A percentile compares a stretch with the other conserved stretches of the same genome.
Evolutionary conservation across 2,888 invertebrate genomes (phyloP).

Genomic region (Drosophila emarginata): DNA sequence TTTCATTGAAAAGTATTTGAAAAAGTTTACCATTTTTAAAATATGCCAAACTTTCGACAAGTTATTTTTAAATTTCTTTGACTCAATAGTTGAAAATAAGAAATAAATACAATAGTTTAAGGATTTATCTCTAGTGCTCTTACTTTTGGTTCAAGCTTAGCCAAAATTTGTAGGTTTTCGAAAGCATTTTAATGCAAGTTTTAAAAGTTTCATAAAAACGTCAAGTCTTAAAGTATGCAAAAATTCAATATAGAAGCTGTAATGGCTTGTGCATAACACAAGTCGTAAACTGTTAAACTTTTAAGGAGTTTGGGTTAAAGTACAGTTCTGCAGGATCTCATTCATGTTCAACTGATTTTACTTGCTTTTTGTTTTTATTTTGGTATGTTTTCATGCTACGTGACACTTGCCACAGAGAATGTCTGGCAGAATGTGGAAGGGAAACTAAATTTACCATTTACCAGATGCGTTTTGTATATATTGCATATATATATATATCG

Average conservation of each 20-base stretch:
- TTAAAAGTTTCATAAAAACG: background rate
- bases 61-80: too few species aligned
- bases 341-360: background rate
- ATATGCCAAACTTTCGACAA: too few species aligned
- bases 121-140: too few species aligned
- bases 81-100: too few species aligned
- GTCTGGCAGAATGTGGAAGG: slow-evolving; percentile 59
- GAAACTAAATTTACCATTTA: slow-evolving; percentile 49
- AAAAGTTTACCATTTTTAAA: too few species aligned
- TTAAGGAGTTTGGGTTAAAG: background rate
- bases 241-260: background rate
- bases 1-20: too few species aligned
- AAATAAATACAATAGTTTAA: too few species aligned
- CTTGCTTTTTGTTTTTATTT: background rate
- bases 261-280: background rate
- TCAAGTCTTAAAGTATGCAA: background rate
- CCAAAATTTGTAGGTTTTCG: too few species aligned
- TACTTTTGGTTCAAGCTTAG: too few species aligned
- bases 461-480: slow-evolving; percentile 60
- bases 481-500: background rate
- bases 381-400: slow-evolving; percentile 44
- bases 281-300: background rate
- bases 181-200: background rate
- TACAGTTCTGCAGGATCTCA: background rate
- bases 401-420: slow-evolving; percentile 63